Base-by-base conservation (phyloP, 2,797 vertebrate genomes). In the Echiichthys vipera region DNA sequence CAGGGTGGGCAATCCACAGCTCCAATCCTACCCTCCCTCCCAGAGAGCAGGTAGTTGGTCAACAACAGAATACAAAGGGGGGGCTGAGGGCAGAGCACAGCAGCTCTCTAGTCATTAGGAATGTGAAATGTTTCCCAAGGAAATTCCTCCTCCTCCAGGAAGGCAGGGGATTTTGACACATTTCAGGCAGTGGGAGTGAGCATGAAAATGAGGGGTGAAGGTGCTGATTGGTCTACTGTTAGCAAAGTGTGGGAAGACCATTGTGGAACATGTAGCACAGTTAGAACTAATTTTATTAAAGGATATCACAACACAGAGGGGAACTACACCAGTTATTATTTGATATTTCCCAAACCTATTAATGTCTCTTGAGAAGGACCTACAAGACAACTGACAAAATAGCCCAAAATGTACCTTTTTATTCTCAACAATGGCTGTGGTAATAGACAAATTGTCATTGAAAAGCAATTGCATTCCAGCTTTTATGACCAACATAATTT, bases 61-160 rank as follows among this genome's bases (percentile, higher is more conserved):
- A 83, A 89, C 72, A 89, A 78, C 72, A 46, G 58, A 77, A 72
- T 63, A 61, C 8, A 56, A 49, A 79, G 51, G 18, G 47, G n/a
- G 50, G 73, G 47, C 17, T 36, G 65, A 47, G 70, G 67, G 12
- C 29, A 46, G 40, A 65, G 65, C 5, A 43, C 47, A 61, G 62
- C 57, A 63, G 77, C 53, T 70, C 75, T 86, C 65, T 53, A 72
- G 87, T 71, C 83, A 65, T 58, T 54, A 92, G 85, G 91, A 94
- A 93, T 93, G 88, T 74, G 53, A 85, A 89, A 86, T 58, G 83
- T 79, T 92, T 92, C 88, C 77, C 77, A 89, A 90, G 91, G 91
- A 94, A 93, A 94, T 91, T 90, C 91, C 81, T 86, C 75, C 80
- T 86, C 49, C 86, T 88, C 69, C 78, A 91, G 92, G 90, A 93